Evolutionary conservation across 2,888 invertebrate species (phyloP).

Genomic region (Celastrina argiolus): DNA sequence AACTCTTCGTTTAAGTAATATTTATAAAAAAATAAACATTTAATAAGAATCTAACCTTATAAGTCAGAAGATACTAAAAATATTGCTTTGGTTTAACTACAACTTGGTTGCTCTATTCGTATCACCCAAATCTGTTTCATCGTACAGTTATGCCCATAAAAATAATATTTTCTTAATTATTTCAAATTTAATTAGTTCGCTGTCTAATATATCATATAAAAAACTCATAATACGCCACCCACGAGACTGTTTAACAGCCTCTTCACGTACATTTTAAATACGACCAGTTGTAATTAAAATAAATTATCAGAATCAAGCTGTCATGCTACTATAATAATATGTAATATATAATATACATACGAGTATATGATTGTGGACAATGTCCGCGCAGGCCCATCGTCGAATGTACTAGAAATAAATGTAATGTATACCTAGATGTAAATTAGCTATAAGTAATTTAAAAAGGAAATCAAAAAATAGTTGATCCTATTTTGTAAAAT

Average conservation of each 20-base stretch:
- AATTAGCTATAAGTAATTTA: too few species aligned
- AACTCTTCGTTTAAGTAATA: too few species aligned
- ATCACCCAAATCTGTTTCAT: neutral
- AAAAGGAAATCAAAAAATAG: too few species aligned
- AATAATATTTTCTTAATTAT: slow-evolving; percentile 38
- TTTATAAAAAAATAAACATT: neutral
- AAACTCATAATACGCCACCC: slow-evolving; percentile 41
- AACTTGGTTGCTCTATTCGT: neutral
- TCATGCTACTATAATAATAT: neutral
- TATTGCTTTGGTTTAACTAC: neutral
- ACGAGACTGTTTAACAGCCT: slow-evolving; percentile 28
- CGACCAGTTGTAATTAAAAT: slow-evolving; percentile 42
- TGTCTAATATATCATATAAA: slow-evolving; percentile 38
- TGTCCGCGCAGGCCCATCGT: too few species aligned
- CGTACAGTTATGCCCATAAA: slow-evolving; percentile 16
- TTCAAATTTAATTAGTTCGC: slow-evolving; percentile 39
- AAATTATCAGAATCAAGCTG: slow-evolving; percentile 38
- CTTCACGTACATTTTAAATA: slow-evolving; percentile 19
- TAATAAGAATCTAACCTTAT: neutral
- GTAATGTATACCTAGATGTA: too few species aligned
- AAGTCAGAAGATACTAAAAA: neutral
- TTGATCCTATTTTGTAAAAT: too few species aligned
- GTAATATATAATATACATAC: neutral
- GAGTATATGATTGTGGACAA: neutral
- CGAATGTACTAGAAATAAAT: too few species aligned